Conservation (phyloP, 2,797 vertebrate genomes). For the Macrochelys suwanniensis region DNA sequence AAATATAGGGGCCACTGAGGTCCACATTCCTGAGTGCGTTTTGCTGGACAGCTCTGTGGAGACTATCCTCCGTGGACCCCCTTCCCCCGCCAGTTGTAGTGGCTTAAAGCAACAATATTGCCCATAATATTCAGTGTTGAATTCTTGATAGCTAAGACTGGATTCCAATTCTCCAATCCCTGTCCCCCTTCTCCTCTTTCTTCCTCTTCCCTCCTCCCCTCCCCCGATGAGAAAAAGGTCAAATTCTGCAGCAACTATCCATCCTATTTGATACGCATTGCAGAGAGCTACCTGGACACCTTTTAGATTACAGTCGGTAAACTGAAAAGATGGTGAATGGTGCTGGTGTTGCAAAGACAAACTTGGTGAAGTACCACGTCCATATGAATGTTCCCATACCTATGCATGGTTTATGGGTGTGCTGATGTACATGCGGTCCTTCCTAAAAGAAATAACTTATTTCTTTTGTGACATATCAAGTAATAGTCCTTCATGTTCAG, state of each 20-base stretch:
- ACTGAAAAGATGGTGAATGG: not conserved
- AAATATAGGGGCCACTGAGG: not conserved
- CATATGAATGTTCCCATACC: conserved; percentile 31
- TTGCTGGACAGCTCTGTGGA: not conserved
- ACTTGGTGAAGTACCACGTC: not conserved
- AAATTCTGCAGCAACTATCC: not conserved
- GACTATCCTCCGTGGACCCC: too few relatives aligned
- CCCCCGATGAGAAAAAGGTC: not conserved
- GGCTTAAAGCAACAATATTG: not conserved
- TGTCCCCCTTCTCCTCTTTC: not conserved
- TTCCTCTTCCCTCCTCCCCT: not conserved
- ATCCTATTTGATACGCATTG: not conserved
- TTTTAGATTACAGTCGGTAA: conserved; percentile 5
- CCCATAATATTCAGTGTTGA: not conserved
- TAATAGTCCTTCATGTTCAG: not conserved
- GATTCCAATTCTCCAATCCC: not conserved
- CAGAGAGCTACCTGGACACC: not conserved
- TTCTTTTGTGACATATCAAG: not conserved
- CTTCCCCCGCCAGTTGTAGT: not conserved
- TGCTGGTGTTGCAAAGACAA: conserved; percentile 46
- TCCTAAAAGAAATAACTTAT: conserved; percentile 10
- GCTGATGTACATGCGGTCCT: not conserved
- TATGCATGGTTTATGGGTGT: not conserved
- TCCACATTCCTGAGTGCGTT: not conserved
- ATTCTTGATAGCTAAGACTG: not conserved